These are phyloP conservation scores for Coenonympha arcania DNA, from an alignment of 2,888 invertebrate genomes.

Conservation along the genomic window DNA sequence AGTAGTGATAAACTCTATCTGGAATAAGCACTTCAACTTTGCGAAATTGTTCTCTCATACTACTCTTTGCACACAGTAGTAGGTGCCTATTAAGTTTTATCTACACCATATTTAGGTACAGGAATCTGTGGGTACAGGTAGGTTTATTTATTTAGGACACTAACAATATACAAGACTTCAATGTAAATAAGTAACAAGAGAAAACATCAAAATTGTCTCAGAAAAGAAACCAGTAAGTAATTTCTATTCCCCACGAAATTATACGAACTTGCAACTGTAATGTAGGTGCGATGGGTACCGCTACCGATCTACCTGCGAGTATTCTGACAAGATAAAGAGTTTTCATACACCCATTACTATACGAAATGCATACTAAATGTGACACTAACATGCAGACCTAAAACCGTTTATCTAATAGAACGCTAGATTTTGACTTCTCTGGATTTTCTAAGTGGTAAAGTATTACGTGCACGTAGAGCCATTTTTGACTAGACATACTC, in stretches of 20 bases:
- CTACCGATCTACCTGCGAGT: too few species aligned
- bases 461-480: neutral
- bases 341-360: conserved; percentile 3
- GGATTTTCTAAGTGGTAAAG: neutral
- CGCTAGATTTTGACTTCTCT: neutral
- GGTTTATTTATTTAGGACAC: too few species aligned
- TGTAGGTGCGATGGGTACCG: conserved; percentile 5
- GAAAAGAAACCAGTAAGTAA: neutral
- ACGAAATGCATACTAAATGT: conserved; percentile 7
- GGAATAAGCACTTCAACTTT: too few species aligned
- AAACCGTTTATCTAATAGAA: neutral
- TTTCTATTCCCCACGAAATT: neutral
- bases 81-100: too few species aligned
- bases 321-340: conserved; percentile 2
- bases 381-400: conserved; percentile 5
- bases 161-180: too few species aligned
- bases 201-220: too few species aligned
- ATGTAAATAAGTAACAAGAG: too few species aligned
- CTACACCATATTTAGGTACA: too few species aligned
- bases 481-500: neutral
- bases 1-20: too few species aligned
- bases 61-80: too few species aligned
- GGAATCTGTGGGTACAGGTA: too few species aligned
- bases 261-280: conserved; percentile 1
- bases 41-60: too few species aligned